Percentiles rank a stretch among this genome's conserved stretches.
Conservation (phyloP, 1,140 invertebrate species). For the Bradynema listronoti region DNA sequence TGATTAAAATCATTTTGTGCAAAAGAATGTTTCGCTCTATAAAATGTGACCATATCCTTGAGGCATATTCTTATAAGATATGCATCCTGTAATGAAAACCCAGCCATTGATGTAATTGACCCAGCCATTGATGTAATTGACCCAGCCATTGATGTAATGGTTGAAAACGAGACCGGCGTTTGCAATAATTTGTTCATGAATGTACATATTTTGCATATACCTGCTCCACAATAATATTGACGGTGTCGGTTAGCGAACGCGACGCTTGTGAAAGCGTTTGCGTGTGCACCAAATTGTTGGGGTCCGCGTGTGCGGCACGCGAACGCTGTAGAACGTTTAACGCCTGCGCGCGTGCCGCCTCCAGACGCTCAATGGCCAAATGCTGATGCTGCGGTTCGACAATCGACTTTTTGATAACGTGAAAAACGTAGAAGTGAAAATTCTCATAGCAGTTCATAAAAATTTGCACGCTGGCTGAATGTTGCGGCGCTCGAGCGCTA, state of each 20-base stretch:
- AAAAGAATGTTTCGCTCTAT: too few relatives aligned
- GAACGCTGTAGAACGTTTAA: constrained; percentile 76
- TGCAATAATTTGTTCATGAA: too few relatives aligned
- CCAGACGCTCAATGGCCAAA: constrained; percentile 62
- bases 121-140: too few relatives aligned
- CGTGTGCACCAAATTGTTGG: constrained; percentile 69
- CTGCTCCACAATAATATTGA: constrained; percentile 40
- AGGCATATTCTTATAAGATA: too few relatives aligned
- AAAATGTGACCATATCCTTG: too few relatives aligned
- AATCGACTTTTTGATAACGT: constrained; percentile 28
- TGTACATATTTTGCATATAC: too few relatives aligned
- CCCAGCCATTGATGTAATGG: too few relatives aligned
- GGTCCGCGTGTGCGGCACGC: constrained; percentile 74
- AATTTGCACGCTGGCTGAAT: constrained; percentile 68
- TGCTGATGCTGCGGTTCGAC: constrained; percentile 22
- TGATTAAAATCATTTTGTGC: too few relatives aligned
- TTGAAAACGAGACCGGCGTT: too few relatives aligned
- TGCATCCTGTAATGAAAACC: too few relatives aligned
- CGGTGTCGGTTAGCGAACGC: constrained; percentile 35
- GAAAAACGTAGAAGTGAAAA: constrained; percentile 42
- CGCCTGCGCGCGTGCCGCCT: constrained; percentile 77
- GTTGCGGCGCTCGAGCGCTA: constrained; percentile 64
- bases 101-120: too few relatives aligned
- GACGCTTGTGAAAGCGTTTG: constrained; percentile 46
- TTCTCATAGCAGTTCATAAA: constrained; percentile 62